Evolutionary conservation across 2,797 vertebrate genomes (phyloP), one percentile per base, ranked within the genome.

Genomic region (Bradypodion pumilum): DNA sequence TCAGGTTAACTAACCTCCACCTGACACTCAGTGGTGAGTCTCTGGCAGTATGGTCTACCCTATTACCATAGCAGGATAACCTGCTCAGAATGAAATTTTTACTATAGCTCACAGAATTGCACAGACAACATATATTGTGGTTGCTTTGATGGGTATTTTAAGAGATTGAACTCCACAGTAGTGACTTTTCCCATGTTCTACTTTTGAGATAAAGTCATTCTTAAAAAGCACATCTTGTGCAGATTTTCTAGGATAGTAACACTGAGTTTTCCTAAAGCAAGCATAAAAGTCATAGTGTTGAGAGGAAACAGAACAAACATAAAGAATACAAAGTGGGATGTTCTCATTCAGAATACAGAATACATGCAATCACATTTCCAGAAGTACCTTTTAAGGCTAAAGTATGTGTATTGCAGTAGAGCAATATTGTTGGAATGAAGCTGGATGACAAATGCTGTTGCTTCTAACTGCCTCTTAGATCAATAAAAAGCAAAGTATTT

Each of bases 401-500:
- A 42, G 6, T n/a, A n/a, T n/a, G n/a, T 60, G 62, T 37, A 35
- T 40, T 49, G 52, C 25, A 21, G 35, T 80, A 10, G n/a, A 56
- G 60, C 72, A 65, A 37, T 73, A 68, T 78, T 32, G 70, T 56
- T 82, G 23, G 60, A 74, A 49, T 46, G 56, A 40, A 62, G 42
- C 75, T n/a, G 46, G 70, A 63, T 69, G 72, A 52, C 74, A n/a
- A 62, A n/a, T 40, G 66, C 19, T 62, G 49, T 25, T 25, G n/a
- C 72, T 52, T 60, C 21, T 56, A 21, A 32, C 42, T 63, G 16
- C 25, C 44, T 56, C 16, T 32, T 73, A 80, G 63, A 73, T 78
- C 21, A 78, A 86, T 82, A 23, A 52, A 49, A 83, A 86, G 62
- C 27, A 77, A 78, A 69, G 63, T 62, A 63, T 75, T 75, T 42